Conservation (phyloP, 2,888 invertebrate species). For the Chymomyza procnemis region DNA sequence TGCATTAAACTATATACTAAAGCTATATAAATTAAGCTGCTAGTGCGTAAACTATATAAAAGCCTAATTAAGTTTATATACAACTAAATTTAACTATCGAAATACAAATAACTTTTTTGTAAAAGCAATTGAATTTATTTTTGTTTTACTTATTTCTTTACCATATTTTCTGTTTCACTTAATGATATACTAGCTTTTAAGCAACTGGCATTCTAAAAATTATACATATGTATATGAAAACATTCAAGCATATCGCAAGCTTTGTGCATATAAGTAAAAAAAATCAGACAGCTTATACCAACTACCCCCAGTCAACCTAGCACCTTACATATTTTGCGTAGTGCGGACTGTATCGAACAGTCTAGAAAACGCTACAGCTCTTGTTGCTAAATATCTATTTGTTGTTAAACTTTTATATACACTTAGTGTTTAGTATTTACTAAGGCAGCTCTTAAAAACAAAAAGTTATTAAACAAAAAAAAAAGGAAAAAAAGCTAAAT, state of each 20-base stretch:
- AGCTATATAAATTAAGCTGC: slow-evolving; percentile 46
- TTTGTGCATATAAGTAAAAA: slow-evolving; percentile 43
- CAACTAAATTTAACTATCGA: slow-evolving; percentile 45
- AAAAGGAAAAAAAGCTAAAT: slow-evolving; percentile 17
- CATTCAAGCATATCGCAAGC: slow-evolving; percentile 62
- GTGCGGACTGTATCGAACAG: not conserved
- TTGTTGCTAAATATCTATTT: slow-evolving; percentile 47
- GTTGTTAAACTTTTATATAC: slow-evolving; percentile 55
- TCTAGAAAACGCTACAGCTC: slow-evolving; percentile 41
- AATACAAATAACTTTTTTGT: not conserved
- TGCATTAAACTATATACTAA: slow-evolving; percentile 53
- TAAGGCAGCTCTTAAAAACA: slow-evolving; percentile 41
- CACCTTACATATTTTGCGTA: not conserved
- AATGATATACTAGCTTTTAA: slow-evolving; percentile 29
- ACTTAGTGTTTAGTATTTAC: slow-evolving; percentile 12
- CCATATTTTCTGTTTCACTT: slow-evolving; percentile 9
- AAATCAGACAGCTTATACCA: not conserved
- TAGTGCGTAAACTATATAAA: slow-evolving; percentile 40
- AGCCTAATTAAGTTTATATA: not conserved
- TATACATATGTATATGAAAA: slow-evolving; percentile 25
- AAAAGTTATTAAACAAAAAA: slow-evolving; percentile 10
- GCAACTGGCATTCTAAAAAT: slow-evolving; percentile 27
- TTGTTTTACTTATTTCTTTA: slow-evolving; percentile 36
- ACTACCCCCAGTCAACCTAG: not conserved
- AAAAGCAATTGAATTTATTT: slow-evolving; percentile 33